Evolutionary conservation across 2,113 vertebrate genomes (phyloP).

Genomic region (Corvus cornix): DNA sequence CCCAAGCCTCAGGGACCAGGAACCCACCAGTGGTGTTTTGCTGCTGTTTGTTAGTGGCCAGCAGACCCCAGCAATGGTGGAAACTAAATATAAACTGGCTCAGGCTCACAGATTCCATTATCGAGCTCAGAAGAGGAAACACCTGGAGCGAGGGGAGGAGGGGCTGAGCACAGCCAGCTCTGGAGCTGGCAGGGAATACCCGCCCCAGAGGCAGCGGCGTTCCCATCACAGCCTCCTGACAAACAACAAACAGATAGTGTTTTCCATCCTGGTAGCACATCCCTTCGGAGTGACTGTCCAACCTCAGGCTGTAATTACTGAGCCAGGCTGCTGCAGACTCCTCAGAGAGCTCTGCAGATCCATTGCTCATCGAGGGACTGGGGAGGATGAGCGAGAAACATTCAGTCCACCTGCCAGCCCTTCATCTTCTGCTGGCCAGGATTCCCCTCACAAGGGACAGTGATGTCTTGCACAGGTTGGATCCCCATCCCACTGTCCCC

Average conservation of each 20-base stretch:
- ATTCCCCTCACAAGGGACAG: rapidly evolving
- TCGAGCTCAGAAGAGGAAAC: conserved; percentile 56
- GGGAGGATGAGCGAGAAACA: not conserved
- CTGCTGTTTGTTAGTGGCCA: not conserved
- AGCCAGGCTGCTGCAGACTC: not conserved
- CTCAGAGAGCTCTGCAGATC: not conserved
- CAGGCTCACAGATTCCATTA: conserved; percentile 14
- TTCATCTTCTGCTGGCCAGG: not conserved
- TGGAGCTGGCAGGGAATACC: not conserved
- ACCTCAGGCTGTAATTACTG: not conserved
- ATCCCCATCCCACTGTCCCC: not conserved
- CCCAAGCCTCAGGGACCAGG: not conserved
- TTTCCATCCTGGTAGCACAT: not conserved
- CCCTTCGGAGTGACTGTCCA: not conserved
- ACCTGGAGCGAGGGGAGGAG: conserved; percentile 51
- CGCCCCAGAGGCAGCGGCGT: not conserved
- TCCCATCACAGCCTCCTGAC: not conserved
- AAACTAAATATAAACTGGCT: conserved; percentile 50
- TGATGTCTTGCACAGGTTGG: not conserved
- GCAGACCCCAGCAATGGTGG: not conserved
- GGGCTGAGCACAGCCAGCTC: not conserved
- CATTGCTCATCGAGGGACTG: rapidly evolving
- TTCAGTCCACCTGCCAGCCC: not conserved
- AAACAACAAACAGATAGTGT: not conserved
- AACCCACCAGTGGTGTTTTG: not conserved